Conservation (phyloP, 2,113 vertebrate genomes). For the Sitta europaea region DNA sequence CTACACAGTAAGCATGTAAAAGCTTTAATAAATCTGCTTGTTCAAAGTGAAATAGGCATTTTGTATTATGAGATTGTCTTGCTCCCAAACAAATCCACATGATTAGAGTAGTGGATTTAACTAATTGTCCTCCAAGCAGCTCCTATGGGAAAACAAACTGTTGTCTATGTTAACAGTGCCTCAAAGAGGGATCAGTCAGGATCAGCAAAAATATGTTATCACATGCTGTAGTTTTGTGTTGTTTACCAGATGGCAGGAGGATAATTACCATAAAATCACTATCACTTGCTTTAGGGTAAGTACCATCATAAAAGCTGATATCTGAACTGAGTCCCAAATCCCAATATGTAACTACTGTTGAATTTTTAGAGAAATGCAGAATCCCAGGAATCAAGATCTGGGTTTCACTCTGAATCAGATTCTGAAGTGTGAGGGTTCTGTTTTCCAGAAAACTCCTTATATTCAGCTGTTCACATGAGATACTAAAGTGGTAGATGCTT, state of each 20-base stretch:
- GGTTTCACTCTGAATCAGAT: background rate
- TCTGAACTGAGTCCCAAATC: background rate
- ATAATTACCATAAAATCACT: constrained; percentile 54
- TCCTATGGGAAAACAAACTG: constrained; percentile 49
- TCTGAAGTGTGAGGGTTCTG: background rate
- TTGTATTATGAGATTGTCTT: constrained; percentile 51
- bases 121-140: constrained; percentile 56
- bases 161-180: constrained; percentile 19
- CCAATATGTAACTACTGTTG: background rate
- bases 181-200: constrained; percentile 41
- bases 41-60: constrained; percentile 59
- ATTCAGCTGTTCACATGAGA: background rate
- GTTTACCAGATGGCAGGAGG: constrained; percentile 11
- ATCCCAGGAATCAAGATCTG: background rate
- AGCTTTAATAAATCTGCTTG: constrained; percentile 62
- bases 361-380: background rate
- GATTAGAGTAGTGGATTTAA: constrained; percentile 61
- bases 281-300: background rate
- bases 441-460: background rate
- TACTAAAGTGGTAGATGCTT: background rate
- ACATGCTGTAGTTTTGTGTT: background rate
- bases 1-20: constrained; percentile 10
- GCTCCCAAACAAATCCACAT: constrained; percentile 58
- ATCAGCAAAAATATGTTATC: constrained; percentile 8
- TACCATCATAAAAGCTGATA: background rate